Conservation (phyloP, 2,888 invertebrate genomes). For the Sycophila texana region DNA sequence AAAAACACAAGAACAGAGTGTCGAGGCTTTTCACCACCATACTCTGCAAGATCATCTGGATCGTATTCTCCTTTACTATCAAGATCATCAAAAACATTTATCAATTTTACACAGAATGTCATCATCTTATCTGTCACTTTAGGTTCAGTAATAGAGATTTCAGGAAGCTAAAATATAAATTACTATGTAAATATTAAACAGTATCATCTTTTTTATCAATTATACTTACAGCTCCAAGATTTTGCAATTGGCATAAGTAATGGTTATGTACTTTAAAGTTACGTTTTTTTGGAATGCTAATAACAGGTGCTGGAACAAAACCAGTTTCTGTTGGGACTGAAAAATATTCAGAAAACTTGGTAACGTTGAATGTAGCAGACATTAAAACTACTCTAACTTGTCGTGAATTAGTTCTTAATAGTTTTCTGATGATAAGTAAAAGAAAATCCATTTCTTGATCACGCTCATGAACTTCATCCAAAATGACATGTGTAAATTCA, state of each 20-base stretch:
- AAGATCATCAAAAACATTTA: conserved; percentile 82
- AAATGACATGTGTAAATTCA: conserved; percentile 90
- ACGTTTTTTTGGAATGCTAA: conserved; percentile 78
- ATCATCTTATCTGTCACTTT: conserved; percentile 80
- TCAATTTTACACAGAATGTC: conserved; percentile 77
- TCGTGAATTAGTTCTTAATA: conserved; percentile 82
- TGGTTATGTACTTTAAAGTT: conserved; percentile 80
- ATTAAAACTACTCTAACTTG: conserved; percentile 88
- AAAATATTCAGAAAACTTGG: conserved; percentile 85
- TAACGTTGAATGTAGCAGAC: conserved; percentile 93
- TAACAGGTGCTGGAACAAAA: conserved; percentile 77
- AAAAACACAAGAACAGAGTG: conserved; percentile 91
- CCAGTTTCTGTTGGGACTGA: conserved; percentile 72
- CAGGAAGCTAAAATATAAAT: conserved; percentile 56
- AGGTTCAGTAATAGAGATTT: conserved; percentile 80
- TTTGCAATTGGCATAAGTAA: conserved; percentile 78
- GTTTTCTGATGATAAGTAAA: conserved; percentile 87
- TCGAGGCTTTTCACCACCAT: conserved; percentile 70
- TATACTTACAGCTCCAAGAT: conserved; percentile 68
- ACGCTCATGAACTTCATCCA: conserved; percentile 96
- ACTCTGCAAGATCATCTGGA: conserved; percentile 69
- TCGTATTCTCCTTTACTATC: conserved; percentile 69
- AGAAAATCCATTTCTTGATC: conserved; percentile 95
- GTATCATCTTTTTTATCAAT: conserved; percentile 9
- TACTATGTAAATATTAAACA: background rate